Percentiles rank a stretch among this genome's conserved stretches.
Evolutionary conservation across 35 echinoderm and acorn worm genomes (phyloP).

Genomic region (Stichopus chloronotus): DNA sequence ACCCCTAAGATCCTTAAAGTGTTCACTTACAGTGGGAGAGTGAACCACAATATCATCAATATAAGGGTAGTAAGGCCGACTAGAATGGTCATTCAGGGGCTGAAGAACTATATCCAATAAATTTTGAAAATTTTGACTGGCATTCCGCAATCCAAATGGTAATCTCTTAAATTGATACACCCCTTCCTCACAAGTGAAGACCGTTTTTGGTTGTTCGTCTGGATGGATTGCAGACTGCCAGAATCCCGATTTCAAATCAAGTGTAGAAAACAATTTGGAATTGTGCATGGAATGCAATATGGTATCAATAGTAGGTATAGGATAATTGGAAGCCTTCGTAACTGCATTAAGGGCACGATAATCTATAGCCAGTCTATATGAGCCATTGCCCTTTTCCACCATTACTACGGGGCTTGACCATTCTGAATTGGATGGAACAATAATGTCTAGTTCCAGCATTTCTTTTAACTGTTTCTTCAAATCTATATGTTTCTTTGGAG

Average conservation of each 20-base stretch:
- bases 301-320: conserved; percentile 51
- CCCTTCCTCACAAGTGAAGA: conserved; percentile 47
- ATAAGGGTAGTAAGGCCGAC: conserved; percentile 5
- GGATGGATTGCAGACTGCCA: conserved; percentile 21
- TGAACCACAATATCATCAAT: conserved; percentile 52
- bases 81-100: neutral
- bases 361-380: conserved; percentile 41
- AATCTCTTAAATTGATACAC: conserved; percentile 50
- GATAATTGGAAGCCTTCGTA: conserved; percentile 32
- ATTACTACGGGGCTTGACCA: conserved; percentile 41
- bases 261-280: neutral
- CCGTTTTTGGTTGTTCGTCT: conserved; percentile 41
- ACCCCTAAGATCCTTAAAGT: conserved; percentile 28
- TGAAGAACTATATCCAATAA: conserved; percentile 24
- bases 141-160: conserved; percentile 43
- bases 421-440: conserved; percentile 38
- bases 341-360: conserved; percentile 54
- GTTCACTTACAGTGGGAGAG: conserved; percentile 2
- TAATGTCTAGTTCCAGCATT: conserved; percentile 40
- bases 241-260: conserved; percentile 50
- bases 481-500: neutral
- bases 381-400: neutral
- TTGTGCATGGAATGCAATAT: conserved; percentile 41
- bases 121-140: conserved; percentile 27
- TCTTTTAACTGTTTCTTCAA: conserved; percentile 31